These are phyloP conservation scores for Corydoras sp. DNA, from an alignment of 2,113 vertebrate genomes.

Conservation along the genomic window DNA sequence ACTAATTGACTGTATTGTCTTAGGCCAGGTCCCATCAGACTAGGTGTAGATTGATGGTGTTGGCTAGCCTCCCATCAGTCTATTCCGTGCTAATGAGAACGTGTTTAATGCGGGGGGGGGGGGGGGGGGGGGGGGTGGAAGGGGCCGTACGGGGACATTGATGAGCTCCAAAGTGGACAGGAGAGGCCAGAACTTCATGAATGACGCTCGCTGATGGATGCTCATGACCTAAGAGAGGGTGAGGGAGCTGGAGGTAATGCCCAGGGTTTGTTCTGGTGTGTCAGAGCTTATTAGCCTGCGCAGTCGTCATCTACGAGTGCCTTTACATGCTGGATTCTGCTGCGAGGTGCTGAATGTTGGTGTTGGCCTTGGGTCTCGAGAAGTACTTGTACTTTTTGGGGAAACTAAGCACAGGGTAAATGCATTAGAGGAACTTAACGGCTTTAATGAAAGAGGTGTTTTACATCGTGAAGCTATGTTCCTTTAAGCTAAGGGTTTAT, in stretches of 20 bases:
- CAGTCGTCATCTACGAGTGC: not conserved
- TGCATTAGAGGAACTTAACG: no score
- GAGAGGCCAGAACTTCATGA: slow-evolving; percentile 5
- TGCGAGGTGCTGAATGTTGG: not conserved
- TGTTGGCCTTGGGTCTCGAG: not conserved
- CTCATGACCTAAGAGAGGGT: not conserved
- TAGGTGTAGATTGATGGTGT: slow-evolving; percentile 58
- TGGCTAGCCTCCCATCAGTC: slow-evolving; percentile 60
- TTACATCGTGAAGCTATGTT: no score
- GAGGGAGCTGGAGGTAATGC: not conserved
- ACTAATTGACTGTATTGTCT: slow-evolving; percentile 66
- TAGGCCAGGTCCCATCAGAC: slow-evolving; percentile 56
- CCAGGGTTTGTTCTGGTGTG: not conserved
- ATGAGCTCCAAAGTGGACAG: slow-evolving; percentile 14
- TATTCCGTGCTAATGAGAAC: slow-evolving; percentile 63
- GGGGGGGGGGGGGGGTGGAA: slow-evolving; percentile 26
- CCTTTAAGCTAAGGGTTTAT: no score
- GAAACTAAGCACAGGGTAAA: no score
- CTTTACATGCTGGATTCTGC: not conserved
- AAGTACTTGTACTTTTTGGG: not conserved
- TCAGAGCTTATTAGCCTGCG: slow-evolving; percentile 6
- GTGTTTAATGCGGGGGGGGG: slow-evolving; percentile 53
- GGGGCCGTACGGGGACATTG: not conserved
- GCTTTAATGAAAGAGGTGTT: no score
- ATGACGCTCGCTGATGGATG: slow-evolving; percentile 4